Evolutionary conservation across 2,113 vertebrate genomes (phyloP).

Genomic region (Colinus virginianus): DNA sequence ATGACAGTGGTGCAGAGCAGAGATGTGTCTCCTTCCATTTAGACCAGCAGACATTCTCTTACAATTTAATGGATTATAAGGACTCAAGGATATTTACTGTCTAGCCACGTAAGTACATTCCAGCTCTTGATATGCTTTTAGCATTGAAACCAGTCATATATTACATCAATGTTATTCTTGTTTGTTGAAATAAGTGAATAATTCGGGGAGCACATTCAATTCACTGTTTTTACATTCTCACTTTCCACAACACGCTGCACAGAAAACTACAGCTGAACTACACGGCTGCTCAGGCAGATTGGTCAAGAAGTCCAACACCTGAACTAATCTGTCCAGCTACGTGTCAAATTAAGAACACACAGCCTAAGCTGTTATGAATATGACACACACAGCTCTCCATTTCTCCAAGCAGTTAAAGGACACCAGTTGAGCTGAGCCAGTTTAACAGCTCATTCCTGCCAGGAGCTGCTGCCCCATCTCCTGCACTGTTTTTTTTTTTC

Average conservation of each 20-base stretch:
- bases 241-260: not conserved
- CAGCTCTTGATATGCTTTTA: conserved; percentile 73
- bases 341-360: conserved; percentile 3
- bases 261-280: conserved; percentile 29
- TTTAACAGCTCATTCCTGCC: no score
- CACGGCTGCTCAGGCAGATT: not conserved
- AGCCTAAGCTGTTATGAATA: not conserved
- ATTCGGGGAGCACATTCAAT: conserved; percentile 47
- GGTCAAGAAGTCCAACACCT: not conserved
- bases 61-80: conserved; percentile 64
- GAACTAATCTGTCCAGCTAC: conserved; percentile 7
- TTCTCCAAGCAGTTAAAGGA: not conserved
- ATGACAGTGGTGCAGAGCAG: conserved; percentile 51
- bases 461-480: no score
- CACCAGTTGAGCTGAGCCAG: not conserved
- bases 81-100: conserved; percentile 67
- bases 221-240: conserved; percentile 33
- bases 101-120: conserved; percentile 70
- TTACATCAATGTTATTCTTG: conserved; percentile 61
- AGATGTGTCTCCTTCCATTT: conserved; percentile 67
- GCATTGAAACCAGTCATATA: conserved; percentile 53
- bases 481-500: not conserved
- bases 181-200: conserved; percentile 64
- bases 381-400: not conserved
- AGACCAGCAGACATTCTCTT: conserved; percentile 56